Evolutionary conservation across 2,888 invertebrate species (phyloP).

Genomic region (Rhopalosiphum nymphaeae): DNA sequence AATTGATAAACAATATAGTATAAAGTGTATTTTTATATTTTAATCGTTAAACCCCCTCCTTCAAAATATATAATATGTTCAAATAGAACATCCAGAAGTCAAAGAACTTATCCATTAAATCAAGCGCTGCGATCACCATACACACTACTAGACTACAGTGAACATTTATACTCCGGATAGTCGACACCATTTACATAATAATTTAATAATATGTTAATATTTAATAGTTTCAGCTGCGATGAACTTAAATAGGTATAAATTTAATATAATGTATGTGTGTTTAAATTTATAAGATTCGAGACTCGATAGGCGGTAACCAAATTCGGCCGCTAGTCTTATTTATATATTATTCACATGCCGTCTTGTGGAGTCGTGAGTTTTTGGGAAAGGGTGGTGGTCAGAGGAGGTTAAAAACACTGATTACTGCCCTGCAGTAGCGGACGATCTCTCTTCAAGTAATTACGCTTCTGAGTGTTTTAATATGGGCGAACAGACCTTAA

Average conservation of each 20-base stretch:
- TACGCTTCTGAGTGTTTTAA: slow-evolving; percentile 19
- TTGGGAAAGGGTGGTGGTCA: neutral
- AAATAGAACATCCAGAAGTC: neutral
- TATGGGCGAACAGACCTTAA: slow-evolving; percentile 34
- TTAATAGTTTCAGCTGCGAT: neutral
- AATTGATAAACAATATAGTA: neutral
- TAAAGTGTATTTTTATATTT: neutral
- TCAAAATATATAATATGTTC: neutral
- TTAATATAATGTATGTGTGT: neutral
- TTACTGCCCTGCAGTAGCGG: neutral
- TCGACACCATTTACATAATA: neutral
- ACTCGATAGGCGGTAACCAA: neutral
- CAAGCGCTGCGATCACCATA: neutral
- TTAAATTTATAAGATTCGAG: neutral
- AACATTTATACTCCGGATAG: neutral
- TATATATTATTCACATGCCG: neutral
- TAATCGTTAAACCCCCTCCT: neutral
- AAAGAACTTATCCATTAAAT: neutral
- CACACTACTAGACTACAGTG: neutral
- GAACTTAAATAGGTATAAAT: neutral
- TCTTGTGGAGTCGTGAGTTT: neutral
- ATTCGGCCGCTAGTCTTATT: neutral
- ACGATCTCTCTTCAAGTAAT: neutral
- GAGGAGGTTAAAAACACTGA: neutral
- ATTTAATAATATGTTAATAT: neutral